phyloP scores from a whole-genome alignment of 2,888 invertebrate species.

The Acrocyrtus sp. region DNA sequence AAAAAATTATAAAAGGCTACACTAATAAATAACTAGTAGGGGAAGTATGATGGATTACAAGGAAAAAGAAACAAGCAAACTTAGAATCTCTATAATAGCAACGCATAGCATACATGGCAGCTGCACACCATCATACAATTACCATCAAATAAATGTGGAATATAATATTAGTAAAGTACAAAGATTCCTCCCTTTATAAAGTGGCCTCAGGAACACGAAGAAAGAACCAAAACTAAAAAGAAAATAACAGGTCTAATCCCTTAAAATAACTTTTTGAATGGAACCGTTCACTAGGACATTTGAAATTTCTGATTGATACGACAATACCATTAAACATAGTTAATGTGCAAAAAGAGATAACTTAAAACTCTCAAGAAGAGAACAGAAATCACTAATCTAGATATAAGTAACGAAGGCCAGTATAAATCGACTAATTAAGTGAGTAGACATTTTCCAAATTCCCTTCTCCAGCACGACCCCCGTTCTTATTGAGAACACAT shows the following conservation, averaged over 20 bases:
- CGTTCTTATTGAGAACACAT: neutral
- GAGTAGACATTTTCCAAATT: slow-evolving; percentile 20
- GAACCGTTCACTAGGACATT: slow-evolving; percentile 25
- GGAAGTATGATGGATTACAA: slow-evolving; percentile 29
- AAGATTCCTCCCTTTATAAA: slow-evolving; percentile 43
- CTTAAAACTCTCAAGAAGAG: slow-evolving; percentile 1
- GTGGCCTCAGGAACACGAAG: slow-evolving; percentile 35
- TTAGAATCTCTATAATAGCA: slow-evolving; percentile 19
- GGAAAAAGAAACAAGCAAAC: slow-evolving; percentile 25
- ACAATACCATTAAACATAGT: neutral
- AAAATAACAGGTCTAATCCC: slow-evolving; percentile 33
- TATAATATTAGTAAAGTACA: slow-evolving; percentile 32
- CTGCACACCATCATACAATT: slow-evolving; percentile 11
- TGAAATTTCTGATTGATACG: slow-evolving; percentile 1
- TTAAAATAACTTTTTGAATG: slow-evolving; percentile 31
- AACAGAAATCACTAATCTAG: slow-evolving; percentile 14
- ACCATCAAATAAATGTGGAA: slow-evolving; percentile 24
- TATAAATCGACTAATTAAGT: slow-evolving; percentile 31
- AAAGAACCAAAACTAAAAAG: slow-evolving; percentile 16
- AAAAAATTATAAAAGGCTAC: slow-evolving; percentile 1
- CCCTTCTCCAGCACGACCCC: slow-evolving; percentile 9
- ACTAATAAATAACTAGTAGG: slow-evolving; percentile 20
- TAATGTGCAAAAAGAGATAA: neutral
- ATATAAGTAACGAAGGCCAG: slow-evolving; percentile 40
- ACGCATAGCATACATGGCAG: slow-evolving; percentile 5